Evolutionary conservation across 2,113 vertebrate genomes (phyloP).

Genomic region (Etheostoma spectabile): DNA sequence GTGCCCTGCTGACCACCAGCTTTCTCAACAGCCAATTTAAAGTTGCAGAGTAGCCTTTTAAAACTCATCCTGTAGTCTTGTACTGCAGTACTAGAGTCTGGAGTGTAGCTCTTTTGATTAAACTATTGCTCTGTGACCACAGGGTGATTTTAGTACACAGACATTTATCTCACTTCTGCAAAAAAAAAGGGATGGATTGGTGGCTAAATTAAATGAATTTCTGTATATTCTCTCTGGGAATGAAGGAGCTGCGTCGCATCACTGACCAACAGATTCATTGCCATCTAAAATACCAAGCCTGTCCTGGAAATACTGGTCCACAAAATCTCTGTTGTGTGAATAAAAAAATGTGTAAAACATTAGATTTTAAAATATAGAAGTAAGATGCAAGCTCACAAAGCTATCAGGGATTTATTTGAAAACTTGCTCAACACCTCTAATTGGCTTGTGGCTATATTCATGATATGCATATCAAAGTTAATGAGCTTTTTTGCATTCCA

Average conservation of each 20-base stretch:
- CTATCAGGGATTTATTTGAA: conserved; percentile 7
- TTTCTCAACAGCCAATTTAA: conserved; percentile 58
- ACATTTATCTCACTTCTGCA: conserved; percentile 25
- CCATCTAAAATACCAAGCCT: neutral
- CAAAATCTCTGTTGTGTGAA: conserved; percentile 15
- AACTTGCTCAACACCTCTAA: neutral
- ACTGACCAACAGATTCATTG: conserved; percentile 32
- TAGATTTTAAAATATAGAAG: conserved; percentile 5
- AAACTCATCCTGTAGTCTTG: conserved; percentile 24
- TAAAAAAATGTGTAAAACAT: neutral
- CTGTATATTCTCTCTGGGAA: conserved; percentile 23
- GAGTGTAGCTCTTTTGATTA: conserved; percentile 25
- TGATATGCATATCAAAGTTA: conserved; percentile 29
- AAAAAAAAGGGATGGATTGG: conserved; percentile 10
- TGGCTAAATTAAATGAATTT: conserved; percentile 36
- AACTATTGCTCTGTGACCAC: conserved; percentile 42
- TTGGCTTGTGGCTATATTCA: neutral
- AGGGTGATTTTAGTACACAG: conserved; percentile 20
- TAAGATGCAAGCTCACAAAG: neutral
- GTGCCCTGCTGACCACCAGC: conserved; percentile 46
- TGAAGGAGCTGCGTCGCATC: conserved; percentile 8
- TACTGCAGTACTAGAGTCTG: conserved; percentile 2
- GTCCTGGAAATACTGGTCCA: neutral
- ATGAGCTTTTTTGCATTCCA: conserved; percentile 25
- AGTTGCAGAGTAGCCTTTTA: conserved; percentile 39